Percentiles rank a stretch among this genome's conserved stretches.
These are phyloP conservation scores for Ommatoiulus sabulosus DNA, from an alignment of 2,888 invertebrate genomes.

Conservation along the genomic window DNA sequence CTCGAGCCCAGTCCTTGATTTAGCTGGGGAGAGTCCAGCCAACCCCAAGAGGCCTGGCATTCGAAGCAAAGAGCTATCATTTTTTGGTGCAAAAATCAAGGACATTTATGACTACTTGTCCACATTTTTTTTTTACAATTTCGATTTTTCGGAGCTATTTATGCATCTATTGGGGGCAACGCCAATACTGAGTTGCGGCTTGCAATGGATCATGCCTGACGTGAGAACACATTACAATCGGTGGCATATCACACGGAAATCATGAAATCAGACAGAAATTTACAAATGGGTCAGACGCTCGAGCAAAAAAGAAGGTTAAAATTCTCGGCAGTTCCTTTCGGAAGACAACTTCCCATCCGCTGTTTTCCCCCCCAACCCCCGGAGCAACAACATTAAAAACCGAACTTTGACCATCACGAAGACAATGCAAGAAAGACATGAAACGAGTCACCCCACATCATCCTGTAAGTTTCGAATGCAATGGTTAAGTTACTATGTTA, in stretches of 20 bases:
- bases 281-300: slow-evolving; percentile 8
- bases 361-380: background rate
- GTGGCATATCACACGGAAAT: background rate
- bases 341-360: background rate
- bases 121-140: background rate
- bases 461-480: too few relatives aligned
- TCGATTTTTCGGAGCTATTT: background rate
- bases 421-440: background rate
- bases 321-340: background rate
- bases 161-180: background rate
- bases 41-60: too few relatives aligned
- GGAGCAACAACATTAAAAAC: background rate
- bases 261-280: background rate
- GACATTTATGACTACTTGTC: background rate
- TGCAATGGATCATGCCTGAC: background rate
- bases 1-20: background rate
- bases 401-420: background rate
- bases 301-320: slow-evolving; percentile 9
- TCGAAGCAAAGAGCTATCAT: background rate
- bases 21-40: too few relatives aligned
- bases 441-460: too few relatives aligned
- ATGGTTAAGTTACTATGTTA: too few relatives aligned
- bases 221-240: background rate
- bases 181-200: background rate
- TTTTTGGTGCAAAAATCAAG: background rate